Evolutionary conservation across 1,140 invertebrate genomes (phyloP).

Genomic region (Drosophila mauritiana): DNA sequence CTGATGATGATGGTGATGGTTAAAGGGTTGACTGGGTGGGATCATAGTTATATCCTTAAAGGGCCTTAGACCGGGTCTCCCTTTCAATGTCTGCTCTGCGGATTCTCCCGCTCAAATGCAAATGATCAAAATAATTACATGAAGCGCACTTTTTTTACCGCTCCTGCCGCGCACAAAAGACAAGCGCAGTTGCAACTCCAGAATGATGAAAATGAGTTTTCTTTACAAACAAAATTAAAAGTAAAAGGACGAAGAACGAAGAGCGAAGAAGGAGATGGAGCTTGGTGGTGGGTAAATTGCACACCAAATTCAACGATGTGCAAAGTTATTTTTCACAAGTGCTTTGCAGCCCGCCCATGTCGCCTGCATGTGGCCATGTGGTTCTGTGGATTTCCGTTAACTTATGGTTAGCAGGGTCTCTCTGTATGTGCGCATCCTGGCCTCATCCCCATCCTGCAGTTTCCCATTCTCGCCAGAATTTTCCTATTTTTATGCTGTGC

Average conservation of each 20-base stretch:
- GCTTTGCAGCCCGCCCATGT: constrained; percentile 73
- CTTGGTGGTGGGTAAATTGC: constrained; percentile 59
- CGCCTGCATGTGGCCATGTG: constrained; percentile 77
- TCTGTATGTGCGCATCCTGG: background rate
- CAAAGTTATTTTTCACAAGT: constrained; percentile 83
- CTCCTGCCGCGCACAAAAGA: constrained; percentile 54
- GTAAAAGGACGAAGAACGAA: constrained; percentile 43
- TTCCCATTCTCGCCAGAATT: constrained; percentile 30
- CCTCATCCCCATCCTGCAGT: background rate
- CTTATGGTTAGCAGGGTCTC: constrained; percentile 71
- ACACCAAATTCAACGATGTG: constrained; percentile 82
- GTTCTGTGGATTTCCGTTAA: constrained; percentile 80
- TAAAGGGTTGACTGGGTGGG: background rate
- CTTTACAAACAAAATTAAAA: constrained; percentile 83
- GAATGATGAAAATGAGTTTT: constrained; percentile 84
- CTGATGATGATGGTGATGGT: constrained; percentile 13
- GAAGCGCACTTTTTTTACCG: constrained; percentile 66
- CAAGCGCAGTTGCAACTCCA: constrained; percentile 78
- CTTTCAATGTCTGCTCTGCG: constrained; percentile 36
- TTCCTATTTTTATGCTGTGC: constrained; percentile 82
- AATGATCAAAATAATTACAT: constrained; percentile 84
- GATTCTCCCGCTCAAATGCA: constrained; percentile 62
- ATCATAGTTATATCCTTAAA: constrained; percentile 45
- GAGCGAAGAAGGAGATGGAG: constrained; percentile 4
- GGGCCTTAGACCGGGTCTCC: constrained; percentile 8